A percentile compares a stretch with the other conserved stretches of the same genome.
phyloP scores from a whole-genome alignment of 2,113 vertebrate genomes.

The Suricata suricatta region DNA sequence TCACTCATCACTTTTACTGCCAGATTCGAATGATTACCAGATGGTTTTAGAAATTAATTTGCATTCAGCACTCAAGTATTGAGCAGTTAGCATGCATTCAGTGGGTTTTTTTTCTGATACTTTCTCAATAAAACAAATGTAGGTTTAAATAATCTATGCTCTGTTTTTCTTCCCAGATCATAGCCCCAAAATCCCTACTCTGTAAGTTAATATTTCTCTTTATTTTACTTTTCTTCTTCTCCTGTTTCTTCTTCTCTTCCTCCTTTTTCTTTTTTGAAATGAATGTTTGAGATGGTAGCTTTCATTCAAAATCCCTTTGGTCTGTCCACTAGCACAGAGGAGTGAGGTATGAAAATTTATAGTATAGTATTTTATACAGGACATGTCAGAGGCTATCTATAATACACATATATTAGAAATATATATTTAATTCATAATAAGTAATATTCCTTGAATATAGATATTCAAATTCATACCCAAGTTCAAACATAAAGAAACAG shows the following conservation, averaged over 20 bases:
- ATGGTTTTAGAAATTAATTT: conserved; percentile 67
- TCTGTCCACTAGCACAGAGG: background rate
- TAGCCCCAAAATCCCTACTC: background rate
- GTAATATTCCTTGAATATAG: background rate
- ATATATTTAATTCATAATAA: too few relatives aligned
- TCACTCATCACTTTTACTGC: conserved; percentile 69
- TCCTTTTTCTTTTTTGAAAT: background rate
- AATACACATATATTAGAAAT: background rate
- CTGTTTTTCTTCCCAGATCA: conserved; percentile 59
- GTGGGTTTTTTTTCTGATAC: conserved; percentile 40
- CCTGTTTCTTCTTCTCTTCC: background rate
- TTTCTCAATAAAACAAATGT: conserved; percentile 71
- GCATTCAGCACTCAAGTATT: conserved; percentile 62
- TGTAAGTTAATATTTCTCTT: conserved; percentile 23
- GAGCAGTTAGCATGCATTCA: conserved; percentile 20
- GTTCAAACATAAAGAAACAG: background rate
- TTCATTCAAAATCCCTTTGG: background rate
- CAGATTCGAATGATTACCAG: conserved; percentile 69
- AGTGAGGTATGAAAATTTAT: background rate
- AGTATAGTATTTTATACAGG: background rate
- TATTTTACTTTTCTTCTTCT: background rate
- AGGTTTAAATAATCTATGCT: conserved; percentile 65
- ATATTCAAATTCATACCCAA: background rate
- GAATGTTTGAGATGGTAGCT: background rate
- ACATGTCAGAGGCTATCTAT: background rate